These are phyloP conservation scores for Miltochrista miniata DNA, from an alignment of 2,888 invertebrate genomes.

Conservation along the genomic window DNA sequence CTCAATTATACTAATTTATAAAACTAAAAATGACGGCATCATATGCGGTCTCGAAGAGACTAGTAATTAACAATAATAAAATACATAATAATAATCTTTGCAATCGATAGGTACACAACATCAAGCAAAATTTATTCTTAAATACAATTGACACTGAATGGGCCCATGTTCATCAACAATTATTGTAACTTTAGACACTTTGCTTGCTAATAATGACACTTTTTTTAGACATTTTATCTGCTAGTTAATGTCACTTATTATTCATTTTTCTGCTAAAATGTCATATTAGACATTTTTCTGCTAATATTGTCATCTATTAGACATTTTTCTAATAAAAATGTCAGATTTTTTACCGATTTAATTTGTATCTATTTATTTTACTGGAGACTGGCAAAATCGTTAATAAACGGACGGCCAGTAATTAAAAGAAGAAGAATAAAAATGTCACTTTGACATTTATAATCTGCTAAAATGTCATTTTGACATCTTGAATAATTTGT, in stretches of 20 bases:
- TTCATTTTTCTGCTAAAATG: too few species aligned
- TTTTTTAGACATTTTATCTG: too few species aligned
- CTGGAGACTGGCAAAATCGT: too few species aligned
- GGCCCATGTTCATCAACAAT: background rate
- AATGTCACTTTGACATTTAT: too few species aligned
- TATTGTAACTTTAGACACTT: background rate
- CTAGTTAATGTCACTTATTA: constrained; percentile 15
- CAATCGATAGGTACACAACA: constrained; percentile 53
- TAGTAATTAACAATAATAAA: constrained; percentile 67
- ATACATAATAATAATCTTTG: constrained; percentile 49
- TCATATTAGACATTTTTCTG: constrained; percentile 42
- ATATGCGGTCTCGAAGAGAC: constrained; percentile 73
- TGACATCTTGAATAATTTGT: too few species aligned
- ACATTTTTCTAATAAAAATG: too few species aligned
- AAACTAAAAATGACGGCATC: constrained; percentile 62
- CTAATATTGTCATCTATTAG: too few species aligned
- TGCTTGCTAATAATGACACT: background rate
- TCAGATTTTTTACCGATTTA: too few species aligned
- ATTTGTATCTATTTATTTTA: too few species aligned
- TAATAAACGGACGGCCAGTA: too few species aligned
- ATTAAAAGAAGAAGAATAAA: too few species aligned
- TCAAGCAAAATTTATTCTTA: constrained; percentile 27
- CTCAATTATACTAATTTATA: constrained; percentile 46
- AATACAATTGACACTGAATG: constrained; percentile 41
- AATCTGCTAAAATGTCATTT: too few species aligned